Percentiles rank a stretch among this genome's conserved stretches.
These are phyloP conservation scores for Pantelozetes paolii DNA, from an alignment of 2,888 invertebrate species.

Conservation along the genomic window DNA sequence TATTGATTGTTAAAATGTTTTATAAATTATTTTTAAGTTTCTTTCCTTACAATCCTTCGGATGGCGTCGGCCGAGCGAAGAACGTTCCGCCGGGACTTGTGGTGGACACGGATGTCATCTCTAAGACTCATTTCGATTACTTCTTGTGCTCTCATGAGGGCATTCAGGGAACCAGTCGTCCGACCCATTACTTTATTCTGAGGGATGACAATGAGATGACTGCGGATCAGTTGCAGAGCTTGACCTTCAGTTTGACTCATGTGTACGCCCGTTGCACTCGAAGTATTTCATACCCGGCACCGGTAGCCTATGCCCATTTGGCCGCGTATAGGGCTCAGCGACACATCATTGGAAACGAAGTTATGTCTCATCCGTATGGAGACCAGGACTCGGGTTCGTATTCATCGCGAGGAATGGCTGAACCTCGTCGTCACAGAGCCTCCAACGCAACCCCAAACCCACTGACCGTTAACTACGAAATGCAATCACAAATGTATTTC, in stretches of 20 bases:
- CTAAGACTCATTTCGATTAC: slow-evolving; percentile 79
- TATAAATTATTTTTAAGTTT: slow-evolving; percentile 40
- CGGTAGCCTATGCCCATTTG: slow-evolving; percentile 48
- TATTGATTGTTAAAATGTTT: neutral
- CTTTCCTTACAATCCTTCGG: slow-evolving; percentile 13
- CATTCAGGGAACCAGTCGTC: slow-evolving; percentile 52
- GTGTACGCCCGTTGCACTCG: slow-evolving; percentile 48
- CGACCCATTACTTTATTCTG: slow-evolving; percentile 46
- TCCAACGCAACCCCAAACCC: neutral
- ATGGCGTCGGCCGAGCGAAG: slow-evolving; percentile 50
- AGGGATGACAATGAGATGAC: slow-evolving; percentile 44
- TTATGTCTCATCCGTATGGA: too few species aligned
- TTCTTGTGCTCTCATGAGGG: slow-evolving; percentile 68
- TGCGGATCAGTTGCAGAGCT: slow-evolving; percentile 43
- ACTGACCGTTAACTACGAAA: neutral
- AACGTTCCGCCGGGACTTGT: slow-evolving; percentile 82
- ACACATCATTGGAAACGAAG: slow-evolving; percentile 44
- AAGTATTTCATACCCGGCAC: slow-evolving; percentile 50
- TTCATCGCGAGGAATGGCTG: neutral
- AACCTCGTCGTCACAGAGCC: neutral
- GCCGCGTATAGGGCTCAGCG: slow-evolving; percentile 44
- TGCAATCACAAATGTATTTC: slow-evolving; percentile 22
- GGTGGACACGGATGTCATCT: slow-evolving; percentile 77
- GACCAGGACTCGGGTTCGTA: neutral
- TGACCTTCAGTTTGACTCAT: slow-evolving; percentile 48